Evolutionary conservation across 2,113 vertebrate genomes (phyloP), one percentile per base, ranked within the genome.

Genomic region (cattle (Bos taurus)): DNA sequence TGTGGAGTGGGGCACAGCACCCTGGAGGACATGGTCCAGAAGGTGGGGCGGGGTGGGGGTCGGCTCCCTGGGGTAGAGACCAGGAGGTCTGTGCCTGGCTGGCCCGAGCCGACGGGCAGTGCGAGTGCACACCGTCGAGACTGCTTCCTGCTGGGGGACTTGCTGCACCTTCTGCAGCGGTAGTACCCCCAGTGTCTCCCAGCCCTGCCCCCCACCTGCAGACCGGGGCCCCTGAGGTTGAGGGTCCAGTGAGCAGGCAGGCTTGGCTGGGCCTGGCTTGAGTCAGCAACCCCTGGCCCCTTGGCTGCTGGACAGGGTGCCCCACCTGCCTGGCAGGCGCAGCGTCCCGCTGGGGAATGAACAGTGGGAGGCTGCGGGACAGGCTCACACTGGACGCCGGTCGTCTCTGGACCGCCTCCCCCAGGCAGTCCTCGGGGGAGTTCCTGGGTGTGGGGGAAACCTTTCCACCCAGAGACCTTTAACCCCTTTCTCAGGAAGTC

Each of bases 361-460:
- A 21, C 14, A 33, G 50, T 23, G 0, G 5, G 82, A 25, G 6
- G 21, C 78, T 13, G 0, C 0, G 2, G n/a, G 10, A 26, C 26
- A 62, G 57, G 26, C 48, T 74, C 2, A 7, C n/a, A 10, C 71
- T 25, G 52, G 46, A 40, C 10, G 28, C 6, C 25, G 23, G 88
- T 43, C 13, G n/a, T 36, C 77, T 52, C 46, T 43, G 56, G 26
- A 25, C 60, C 10, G 30, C 56, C 36, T 60, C 56, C 15, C 3
- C 59, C 64, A 56, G 52, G 57, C 33, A 62, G 54, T 50, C 12
- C 26, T 5, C 6, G 21, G 28, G 26, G 1, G 15, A 40, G 28
- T 30, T 7, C 30, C 25, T 48, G 77, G 7, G 43, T 4, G 0
- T 7, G 17, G 13, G 15, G 59, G 48, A 85, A 50, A 17, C 16